A percentile compares a stretch with the other conserved stretches of the same genome.
Evolutionary conservation across 2,888 invertebrate species (phyloP).

Genomic region (Pyrrhosoma nymphula): DNA sequence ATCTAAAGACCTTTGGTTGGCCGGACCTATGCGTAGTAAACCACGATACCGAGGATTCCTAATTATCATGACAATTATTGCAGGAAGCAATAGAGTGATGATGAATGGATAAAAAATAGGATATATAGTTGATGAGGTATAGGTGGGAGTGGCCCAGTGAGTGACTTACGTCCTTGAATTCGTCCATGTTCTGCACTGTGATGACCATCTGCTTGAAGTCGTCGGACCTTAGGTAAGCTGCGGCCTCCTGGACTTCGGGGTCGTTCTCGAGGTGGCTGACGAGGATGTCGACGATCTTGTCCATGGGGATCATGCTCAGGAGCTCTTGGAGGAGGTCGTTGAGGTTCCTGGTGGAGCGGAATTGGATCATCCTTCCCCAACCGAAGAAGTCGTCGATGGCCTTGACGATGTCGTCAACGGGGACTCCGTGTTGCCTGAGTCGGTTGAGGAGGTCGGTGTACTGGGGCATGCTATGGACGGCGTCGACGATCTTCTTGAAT

Average conservation of each 20-base stretch:
- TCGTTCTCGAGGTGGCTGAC: constrained; percentile 75
- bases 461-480: constrained; percentile 69
- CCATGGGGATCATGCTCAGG: constrained; percentile 68
- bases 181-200: constrained; percentile 69
- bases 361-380: background rate
- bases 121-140: no score
- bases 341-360: background rate
- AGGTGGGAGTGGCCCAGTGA: no score
- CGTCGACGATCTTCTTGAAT: constrained; percentile 73
- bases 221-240: constrained; percentile 72
- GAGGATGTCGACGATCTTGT: constrained; percentile 73
- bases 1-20: no score
- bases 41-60: no score
- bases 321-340: constrained; percentile 38
- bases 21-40: no score
- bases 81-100: no score
- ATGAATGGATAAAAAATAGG: no score
- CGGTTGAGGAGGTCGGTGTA: constrained; percentile 20
- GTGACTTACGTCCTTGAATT: constrained; percentile 27
- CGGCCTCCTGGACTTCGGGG: constrained; percentile 71
- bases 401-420: constrained; percentile 36
- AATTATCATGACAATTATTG: no score
- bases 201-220: constrained; percentile 73
- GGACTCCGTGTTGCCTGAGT: constrained; percentile 29
- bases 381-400: constrained; percentile 50